Evolutionary conservation across 2,888 invertebrate genomes (phyloP).

Genomic region (Leucania comma): DNA sequence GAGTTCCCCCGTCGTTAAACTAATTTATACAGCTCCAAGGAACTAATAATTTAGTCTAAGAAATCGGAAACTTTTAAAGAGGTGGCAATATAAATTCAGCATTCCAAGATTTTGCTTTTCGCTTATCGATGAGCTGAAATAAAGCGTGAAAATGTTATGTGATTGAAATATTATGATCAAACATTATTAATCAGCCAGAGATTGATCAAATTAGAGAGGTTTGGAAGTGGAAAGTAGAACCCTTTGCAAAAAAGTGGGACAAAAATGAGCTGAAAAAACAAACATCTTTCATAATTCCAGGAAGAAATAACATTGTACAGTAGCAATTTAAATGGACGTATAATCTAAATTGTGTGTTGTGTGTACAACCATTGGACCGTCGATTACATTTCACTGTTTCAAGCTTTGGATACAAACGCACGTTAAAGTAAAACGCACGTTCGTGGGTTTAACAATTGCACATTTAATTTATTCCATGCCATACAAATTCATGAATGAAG

Average conservation of each 20-base stretch:
- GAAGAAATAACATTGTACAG: conserved; percentile 21
- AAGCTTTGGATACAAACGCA: conserved; percentile 24
- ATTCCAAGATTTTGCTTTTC: conserved; percentile 4
- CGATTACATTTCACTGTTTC: conserved; percentile 42
- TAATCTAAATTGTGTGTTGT: conserved; percentile 50
- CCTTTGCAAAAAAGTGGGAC: no score
- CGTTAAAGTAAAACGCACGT: conserved; percentile 34
- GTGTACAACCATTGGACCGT: conserved; percentile 34
- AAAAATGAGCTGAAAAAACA: no score
- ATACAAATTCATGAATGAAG: conserved; percentile 22
- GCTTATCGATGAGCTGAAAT: background rate
- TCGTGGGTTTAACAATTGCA: conserved; percentile 31
- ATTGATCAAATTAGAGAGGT: no score
- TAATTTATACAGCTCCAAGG: conserved; percentile 46
- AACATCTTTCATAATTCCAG: background rate
- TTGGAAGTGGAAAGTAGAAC: no score
- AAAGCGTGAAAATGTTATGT: background rate
- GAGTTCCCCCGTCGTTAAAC: conserved; percentile 53
- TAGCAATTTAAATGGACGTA: conserved; percentile 35
- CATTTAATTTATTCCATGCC: conserved; percentile 21
- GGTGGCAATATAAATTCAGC: conserved; percentile 4
- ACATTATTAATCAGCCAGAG: background rate
- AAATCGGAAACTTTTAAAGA: conserved; percentile 26
- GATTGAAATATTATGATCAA: background rate
- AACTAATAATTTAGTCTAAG: conserved; percentile 39